Percentiles rank a stretch among this genome's conserved stretches.
phyloP scores from a whole-genome alignment of 2,888 invertebrate species.

The Oscheius myriophilus region DNA sequence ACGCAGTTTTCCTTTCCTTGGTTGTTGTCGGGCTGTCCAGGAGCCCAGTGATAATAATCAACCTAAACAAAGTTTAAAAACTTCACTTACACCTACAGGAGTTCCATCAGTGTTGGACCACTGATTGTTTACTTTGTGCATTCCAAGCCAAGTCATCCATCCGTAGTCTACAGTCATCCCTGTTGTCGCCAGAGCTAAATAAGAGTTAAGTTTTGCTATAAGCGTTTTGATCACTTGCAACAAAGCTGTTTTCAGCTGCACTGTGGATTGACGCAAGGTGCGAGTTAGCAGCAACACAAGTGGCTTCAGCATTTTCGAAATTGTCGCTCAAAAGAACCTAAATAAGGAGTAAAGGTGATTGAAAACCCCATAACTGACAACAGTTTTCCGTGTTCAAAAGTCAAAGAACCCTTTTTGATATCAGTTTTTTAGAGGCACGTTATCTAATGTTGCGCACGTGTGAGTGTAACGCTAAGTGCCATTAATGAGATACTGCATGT shows the following conservation, averaged over 20 bases:
- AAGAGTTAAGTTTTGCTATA: not conserved
- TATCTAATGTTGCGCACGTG: too few species aligned
- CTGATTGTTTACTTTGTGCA: conserved; percentile 5
- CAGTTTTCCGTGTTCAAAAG: not conserved
- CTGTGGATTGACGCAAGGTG: conserved; percentile 16
- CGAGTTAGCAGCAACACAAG: not conserved
- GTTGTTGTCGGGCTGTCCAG: conserved; percentile 21
- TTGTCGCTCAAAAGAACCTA: not conserved
- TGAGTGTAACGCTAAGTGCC: too few species aligned
- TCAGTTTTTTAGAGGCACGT: too few species aligned
- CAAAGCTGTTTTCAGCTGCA: not conserved
- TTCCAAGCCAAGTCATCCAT: conserved; percentile 10
- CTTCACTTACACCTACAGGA: conserved; percentile 4
- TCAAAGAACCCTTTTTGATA: too few species aligned
- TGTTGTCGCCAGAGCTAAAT: not conserved
- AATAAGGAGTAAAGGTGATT: not conserved
- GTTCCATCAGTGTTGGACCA: not conserved
- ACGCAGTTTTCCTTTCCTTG: conserved; percentile 23
- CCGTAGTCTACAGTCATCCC: not conserved
- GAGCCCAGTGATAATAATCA: conserved; percentile 22
- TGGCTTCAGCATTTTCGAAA: conserved; percentile 1
- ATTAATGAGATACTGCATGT: too few species aligned
- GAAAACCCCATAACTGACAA: too few species aligned
- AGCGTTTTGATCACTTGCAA: not conserved
- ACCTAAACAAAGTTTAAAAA: conserved; percentile 10